A percentile compares a stretch with the other conserved stretches of the same genome.
These are phyloP conservation scores for Ashinkailepas kermadecensis DNA, from an alignment of 2,888 invertebrate species.

Conservation along the genomic window DNA sequence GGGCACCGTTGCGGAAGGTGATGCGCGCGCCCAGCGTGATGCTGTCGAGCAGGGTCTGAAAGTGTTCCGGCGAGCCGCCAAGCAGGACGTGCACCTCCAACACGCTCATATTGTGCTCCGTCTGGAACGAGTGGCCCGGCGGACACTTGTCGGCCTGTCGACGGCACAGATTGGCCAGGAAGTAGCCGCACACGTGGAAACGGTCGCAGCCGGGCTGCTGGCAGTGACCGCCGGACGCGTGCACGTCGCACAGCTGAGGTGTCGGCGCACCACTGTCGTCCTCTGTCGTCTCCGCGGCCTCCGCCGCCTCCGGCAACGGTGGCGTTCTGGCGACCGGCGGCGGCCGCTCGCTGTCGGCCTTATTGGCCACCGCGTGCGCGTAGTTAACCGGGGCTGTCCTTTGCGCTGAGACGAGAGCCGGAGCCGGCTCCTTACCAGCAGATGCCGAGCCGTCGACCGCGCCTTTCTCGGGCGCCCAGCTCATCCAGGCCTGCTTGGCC, in stretches of 20 bases:
- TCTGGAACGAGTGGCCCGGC: background rate
- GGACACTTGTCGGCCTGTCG: background rate
- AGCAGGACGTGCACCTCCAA: background rate
- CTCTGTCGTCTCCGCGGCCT: background rate
- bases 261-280: too few relatives aligned
- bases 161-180: slow-evolving; percentile 2
- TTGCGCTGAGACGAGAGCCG: background rate
- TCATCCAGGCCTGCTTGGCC: background rate
- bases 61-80: background rate
- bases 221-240: background rate
- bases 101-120: background rate
- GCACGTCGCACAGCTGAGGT: background rate
- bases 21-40: background rate
- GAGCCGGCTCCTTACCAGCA: background rate
- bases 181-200: slow-evolving; percentile 10
- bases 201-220: background rate
- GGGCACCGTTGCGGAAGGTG: background rate
- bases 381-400: background rate
- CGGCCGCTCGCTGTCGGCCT: too few relatives aligned
- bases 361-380: background rate
- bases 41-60: background rate
- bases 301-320: background rate
- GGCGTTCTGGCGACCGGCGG: background rate
- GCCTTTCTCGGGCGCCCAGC: background rate
- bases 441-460: background rate